phyloP scores from a whole-genome alignment of 2,797 vertebrate species.

The Delichon dasypus region DNA sequence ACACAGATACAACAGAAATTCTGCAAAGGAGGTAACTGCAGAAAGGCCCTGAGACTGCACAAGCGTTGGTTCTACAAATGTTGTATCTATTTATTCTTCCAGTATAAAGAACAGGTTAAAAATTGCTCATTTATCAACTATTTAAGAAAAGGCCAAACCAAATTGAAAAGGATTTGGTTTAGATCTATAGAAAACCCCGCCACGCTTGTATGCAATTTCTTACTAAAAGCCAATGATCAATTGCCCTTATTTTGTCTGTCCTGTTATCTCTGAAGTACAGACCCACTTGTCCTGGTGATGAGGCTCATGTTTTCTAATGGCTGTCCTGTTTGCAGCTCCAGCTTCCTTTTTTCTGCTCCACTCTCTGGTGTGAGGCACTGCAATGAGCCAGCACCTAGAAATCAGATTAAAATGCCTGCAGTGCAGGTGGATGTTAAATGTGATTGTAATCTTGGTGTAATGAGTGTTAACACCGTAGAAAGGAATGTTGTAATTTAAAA shows the following conservation, averaged over 20 bases:
- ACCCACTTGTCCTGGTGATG: not conserved
- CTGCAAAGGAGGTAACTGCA: not conserved
- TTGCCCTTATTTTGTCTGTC: not conserved
- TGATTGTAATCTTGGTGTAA: not conserved
- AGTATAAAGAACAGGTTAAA: not conserved
- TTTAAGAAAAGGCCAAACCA: not conserved
- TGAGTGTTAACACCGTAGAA: not conserved
- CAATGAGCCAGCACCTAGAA: not conserved
- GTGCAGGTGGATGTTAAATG: not conserved
- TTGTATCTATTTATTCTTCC: not conserved
- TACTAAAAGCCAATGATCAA: not conserved
- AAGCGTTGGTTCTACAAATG: not conserved
- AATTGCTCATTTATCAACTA: not conserved
- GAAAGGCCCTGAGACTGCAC: not conserved
- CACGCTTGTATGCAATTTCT: not conserved
- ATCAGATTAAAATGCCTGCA: not conserved
- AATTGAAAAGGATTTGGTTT: not conserved
- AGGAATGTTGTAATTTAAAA: not conserved
- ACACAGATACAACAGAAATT: not conserved
- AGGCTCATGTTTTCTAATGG: not conserved
- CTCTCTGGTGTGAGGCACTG: not conserved
- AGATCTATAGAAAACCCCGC: not conserved
- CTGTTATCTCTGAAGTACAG: not conserved
- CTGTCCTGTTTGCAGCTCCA: not conserved
- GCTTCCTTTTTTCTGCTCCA: not conserved